Conservation (phyloP, 2,797 vertebrate genomes). For the Syngnathus acus region DNA sequence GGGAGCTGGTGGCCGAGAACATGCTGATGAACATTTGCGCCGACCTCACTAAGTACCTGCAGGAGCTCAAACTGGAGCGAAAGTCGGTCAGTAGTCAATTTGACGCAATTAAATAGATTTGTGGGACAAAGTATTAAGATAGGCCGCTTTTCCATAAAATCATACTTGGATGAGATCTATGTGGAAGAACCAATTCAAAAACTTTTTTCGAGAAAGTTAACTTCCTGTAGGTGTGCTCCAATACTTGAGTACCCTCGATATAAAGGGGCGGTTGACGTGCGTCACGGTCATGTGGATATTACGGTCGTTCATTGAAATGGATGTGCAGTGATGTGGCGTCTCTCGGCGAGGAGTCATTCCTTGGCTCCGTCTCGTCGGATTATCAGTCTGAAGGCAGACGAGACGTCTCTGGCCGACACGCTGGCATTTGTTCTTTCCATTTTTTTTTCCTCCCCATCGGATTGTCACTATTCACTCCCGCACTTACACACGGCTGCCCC, state of each 20-base stretch:
- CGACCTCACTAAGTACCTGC: constrained; percentile 81
- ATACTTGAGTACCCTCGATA: background rate
- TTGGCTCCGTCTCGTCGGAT: constrained; percentile 31
- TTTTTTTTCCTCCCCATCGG: background rate
- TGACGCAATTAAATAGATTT: background rate
- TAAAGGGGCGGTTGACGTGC: background rate
- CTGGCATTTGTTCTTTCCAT: constrained; percentile 52
- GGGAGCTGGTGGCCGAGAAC: constrained; percentile 85
- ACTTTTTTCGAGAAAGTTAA: background rate
- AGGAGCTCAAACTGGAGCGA: constrained; percentile 84
- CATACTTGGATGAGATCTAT: no score
- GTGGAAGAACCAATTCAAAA: no score
- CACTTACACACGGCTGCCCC: constrained; percentile 26
- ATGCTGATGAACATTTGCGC: constrained; percentile 81
- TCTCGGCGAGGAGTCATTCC: background rate
- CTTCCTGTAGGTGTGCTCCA: background rate
- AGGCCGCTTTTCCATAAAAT: background rate
- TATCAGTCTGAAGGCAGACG: constrained; percentile 39
- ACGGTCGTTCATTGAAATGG: constrained; percentile 15
- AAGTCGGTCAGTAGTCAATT: constrained; percentile 71
- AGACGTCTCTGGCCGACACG: constrained; percentile 28
- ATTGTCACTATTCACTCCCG: constrained; percentile 48
- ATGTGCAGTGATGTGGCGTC: background rate
- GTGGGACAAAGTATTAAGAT: background rate
- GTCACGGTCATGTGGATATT: background rate